Conservation (phyloP, 2,797 vertebrate genomes). For the Danio choprae region DNA sequence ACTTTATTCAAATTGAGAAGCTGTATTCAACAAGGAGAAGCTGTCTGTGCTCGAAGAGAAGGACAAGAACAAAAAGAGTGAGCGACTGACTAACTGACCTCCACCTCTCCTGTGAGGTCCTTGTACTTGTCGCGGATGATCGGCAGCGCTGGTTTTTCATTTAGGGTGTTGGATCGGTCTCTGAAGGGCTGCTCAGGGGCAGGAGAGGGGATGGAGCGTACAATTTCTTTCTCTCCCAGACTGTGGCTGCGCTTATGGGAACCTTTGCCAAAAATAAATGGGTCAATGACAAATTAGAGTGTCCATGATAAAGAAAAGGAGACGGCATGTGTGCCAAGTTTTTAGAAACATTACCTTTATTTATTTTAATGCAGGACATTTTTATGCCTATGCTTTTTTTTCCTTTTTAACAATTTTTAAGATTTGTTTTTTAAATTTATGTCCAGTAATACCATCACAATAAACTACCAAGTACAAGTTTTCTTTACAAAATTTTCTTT, state of each 20-base stretch:
- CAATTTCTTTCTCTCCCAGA: constrained; percentile 94
- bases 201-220: constrained; percentile 82
- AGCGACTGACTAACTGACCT: constrained; percentile 79
- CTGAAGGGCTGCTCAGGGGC: constrained; percentile 90
- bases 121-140: constrained; percentile 99
- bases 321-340: neutral
- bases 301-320: neutral
- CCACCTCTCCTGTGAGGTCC: constrained; percentile 96
- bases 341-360: neutral
- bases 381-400: too few species aligned
- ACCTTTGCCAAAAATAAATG: constrained; percentile 72
- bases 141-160: constrained; percentile 90
- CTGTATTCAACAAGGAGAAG: neutral
- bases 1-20: too few species aligned
- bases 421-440: too few species aligned
- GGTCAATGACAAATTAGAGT: neutral
- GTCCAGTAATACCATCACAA: too few species aligned
- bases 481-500: too few species aligned
- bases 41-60: neutral
- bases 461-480: too few species aligned
- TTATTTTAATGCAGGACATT: neutral
- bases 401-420: too few species aligned
- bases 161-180: constrained; percentile 94
- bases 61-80: constrained; percentile 11
- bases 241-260: constrained; percentile 98